Conservation (phyloP, 2,113 vertebrate genomes). For the Gymnogyps californianus region DNA sequence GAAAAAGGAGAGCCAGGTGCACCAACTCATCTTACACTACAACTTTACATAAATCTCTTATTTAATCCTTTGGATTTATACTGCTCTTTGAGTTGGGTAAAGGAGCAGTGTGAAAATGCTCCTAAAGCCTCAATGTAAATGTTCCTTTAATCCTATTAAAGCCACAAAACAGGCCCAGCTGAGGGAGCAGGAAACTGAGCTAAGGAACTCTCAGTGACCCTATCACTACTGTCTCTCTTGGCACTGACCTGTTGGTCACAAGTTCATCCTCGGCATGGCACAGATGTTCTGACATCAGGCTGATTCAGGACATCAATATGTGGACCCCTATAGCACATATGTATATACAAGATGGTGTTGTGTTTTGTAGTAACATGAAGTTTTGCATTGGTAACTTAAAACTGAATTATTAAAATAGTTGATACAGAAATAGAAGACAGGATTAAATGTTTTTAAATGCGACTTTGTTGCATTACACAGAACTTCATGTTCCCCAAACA, state of each 20-base stretch:
- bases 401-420: not conserved
- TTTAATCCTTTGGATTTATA: constrained; percentile 47
- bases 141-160: constrained; percentile 67
- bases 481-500: not conserved
- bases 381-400: not conserved
- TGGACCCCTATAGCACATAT: not conserved
- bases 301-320: not conserved
- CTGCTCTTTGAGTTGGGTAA: constrained; percentile 43
- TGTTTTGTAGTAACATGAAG: not conserved
- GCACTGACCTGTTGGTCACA: not conserved
- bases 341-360: not conserved
- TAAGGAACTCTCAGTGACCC: constrained; percentile 47
- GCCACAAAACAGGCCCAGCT: constrained; percentile 53
- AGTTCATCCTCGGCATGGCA: not conserved
- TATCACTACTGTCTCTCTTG: not conserved
- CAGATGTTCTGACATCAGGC: not conserved
- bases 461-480: not conserved
- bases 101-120: constrained; percentile 56
- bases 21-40: constrained; percentile 42
- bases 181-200: constrained; percentile 59
- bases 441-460: not conserved
- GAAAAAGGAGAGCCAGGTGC: constrained; percentile 34
- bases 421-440: not conserved
- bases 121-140: constrained; percentile 61
- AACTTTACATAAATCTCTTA: constrained; percentile 23